Conservation (phyloP, 2,888 invertebrate species). For the Erpobdella octoculata region DNA sequence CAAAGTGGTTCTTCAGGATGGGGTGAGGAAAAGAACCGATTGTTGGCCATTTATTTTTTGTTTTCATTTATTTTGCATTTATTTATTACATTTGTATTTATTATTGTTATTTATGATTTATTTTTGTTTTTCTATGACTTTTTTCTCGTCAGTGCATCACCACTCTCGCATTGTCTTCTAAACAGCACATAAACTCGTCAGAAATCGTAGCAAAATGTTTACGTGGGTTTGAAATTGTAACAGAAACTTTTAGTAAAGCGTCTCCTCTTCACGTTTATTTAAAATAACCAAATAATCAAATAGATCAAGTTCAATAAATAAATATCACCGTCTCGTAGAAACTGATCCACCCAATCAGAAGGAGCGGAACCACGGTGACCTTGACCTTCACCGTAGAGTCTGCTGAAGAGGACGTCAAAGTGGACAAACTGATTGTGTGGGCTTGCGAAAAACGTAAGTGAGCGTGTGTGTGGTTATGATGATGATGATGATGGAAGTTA, state of each 20-base stretch:
- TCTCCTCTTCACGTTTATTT: neutral
- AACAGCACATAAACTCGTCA: too few relatives aligned
- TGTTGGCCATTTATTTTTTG: neutral
- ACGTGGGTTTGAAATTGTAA: too few relatives aligned
- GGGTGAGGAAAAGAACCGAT: too few relatives aligned
- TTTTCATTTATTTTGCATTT: neutral
- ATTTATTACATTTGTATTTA: neutral
- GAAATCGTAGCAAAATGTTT: too few relatives aligned
- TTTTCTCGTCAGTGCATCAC: too few relatives aligned
- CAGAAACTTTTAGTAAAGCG: neutral
- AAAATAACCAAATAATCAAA: neutral
- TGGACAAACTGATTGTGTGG: constrained; percentile 14
- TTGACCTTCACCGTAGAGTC: neutral
- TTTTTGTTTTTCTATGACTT: too few relatives aligned
- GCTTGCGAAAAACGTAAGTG: constrained; percentile 14
- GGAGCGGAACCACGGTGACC: neutral
- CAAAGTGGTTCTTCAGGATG: too few relatives aligned
- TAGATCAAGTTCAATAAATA: neutral
- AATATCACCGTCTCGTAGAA: neutral
- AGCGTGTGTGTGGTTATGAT: neutral
- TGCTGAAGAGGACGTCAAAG: neutral
- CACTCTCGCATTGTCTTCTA: too few relatives aligned
- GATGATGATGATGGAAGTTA: too few relatives aligned
- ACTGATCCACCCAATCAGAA: neutral
- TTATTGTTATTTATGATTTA: too few relatives aligned